phyloP scores from a whole-genome alignment of 2,113 vertebrate genomes.

The Smithornis capensis region DNA sequence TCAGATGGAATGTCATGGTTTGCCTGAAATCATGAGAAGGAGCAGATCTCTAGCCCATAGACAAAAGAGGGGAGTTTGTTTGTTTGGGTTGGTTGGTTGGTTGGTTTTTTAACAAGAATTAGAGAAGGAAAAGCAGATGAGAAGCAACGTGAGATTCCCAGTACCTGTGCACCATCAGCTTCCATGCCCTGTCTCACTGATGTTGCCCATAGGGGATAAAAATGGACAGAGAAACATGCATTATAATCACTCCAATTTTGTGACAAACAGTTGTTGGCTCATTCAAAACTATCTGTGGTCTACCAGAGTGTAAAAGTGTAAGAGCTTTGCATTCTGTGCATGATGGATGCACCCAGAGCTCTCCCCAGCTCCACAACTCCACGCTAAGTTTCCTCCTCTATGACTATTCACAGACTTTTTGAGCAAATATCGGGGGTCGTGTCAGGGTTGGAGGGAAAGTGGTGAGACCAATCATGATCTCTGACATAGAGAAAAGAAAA shows the following conservation, averaged over 20 bases:
- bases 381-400: neutral
- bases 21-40: neutral
- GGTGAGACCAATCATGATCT: neutral
- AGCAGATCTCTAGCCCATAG: neutral
- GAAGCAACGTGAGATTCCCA: neutral
- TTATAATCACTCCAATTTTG: neutral
- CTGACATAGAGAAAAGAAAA: neutral
- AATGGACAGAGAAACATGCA: neutral
- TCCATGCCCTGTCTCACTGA: neutral
- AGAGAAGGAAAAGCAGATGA: neutral
- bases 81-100: too few relatives aligned
- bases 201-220: neutral
- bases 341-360: neutral
- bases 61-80: neutral
- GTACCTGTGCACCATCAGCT: neutral
- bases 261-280: neutral
- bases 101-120: neutral
- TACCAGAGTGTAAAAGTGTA: neutral
- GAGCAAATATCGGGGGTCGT: neutral
- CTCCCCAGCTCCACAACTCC: neutral
- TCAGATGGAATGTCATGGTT: neutral
- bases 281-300: neutral
- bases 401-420: neutral
- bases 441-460: neutral
- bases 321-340: neutral